Evolutionary conservation across 2,113 vertebrate species (phyloP).

Genomic region (Phaethon lepturus): DNA sequence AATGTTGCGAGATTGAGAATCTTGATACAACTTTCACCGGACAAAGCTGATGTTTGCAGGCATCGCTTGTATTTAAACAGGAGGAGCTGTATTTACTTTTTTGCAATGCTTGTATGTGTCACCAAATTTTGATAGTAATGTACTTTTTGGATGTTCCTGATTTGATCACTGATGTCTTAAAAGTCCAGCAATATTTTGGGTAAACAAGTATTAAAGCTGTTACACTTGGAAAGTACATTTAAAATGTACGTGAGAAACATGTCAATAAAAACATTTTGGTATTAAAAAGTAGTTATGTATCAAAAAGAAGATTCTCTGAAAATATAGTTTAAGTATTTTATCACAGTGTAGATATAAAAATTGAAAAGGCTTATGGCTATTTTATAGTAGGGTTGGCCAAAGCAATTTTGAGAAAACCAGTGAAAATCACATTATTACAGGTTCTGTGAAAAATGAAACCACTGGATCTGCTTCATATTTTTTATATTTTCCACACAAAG

Average conservation of each 20-base stretch:
- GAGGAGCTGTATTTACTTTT: neutral
- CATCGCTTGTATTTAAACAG: neutral
- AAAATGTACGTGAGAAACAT: neutral
- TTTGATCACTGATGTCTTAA: neutral
- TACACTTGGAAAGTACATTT: neutral
- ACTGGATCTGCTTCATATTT: neutral
- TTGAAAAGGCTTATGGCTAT: neutral
- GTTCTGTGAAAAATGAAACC: constrained; percentile 38
- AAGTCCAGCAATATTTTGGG: neutral
- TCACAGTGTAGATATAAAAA: neutral
- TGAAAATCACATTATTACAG: constrained; percentile 34
- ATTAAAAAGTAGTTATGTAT: neutral
- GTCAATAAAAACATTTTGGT: neutral
- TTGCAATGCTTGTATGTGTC: neutral
- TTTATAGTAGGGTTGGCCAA: neutral
- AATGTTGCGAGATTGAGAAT: neutral
- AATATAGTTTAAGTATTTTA: neutral
- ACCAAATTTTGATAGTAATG: neutral
- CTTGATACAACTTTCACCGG: neutral
- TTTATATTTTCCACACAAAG: constrained; percentile 33
- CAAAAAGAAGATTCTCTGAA: neutral
- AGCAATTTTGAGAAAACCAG: constrained; percentile 7
- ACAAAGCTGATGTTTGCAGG: neutral
- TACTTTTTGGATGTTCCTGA: neutral
- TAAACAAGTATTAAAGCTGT: neutral